phyloP scores from a whole-genome alignment of 2,113 vertebrate genomes.

The Caranx ignobilis region DNA sequence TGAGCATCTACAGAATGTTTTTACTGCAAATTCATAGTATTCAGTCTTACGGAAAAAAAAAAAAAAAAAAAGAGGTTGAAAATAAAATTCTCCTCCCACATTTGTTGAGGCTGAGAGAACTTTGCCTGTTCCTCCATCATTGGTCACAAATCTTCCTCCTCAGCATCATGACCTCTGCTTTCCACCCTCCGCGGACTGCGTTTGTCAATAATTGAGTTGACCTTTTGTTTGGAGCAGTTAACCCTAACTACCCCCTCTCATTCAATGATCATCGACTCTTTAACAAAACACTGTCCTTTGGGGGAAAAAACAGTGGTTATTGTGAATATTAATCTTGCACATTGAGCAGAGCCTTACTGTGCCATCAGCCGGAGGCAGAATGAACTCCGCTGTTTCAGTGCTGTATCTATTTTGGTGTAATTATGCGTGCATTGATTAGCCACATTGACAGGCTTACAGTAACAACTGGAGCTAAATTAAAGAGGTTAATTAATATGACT shows the following conservation, averaged over 20 bases:
- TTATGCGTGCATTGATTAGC: conserved; percentile 60
- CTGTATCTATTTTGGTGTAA: conserved; percentile 25
- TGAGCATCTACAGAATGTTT: no score
- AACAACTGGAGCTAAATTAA: conserved; percentile 57
- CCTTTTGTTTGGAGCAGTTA: conserved; percentile 69
- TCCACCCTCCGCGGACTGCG: conserved; percentile 5
- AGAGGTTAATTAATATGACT: conserved; percentile 70
- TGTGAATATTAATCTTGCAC: conserved; percentile 54
- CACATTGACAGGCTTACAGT: conserved; percentile 54
- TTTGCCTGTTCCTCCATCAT: no score
- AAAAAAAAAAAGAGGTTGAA: no score
- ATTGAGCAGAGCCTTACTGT: background rate
- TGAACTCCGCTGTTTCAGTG: background rate
- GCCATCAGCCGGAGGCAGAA: conserved; percentile 3
- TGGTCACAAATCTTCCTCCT: conserved; percentile 35
- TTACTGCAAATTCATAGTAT: no score
- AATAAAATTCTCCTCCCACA: no score
- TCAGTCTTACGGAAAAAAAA: no score
- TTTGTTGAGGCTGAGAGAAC: no score
- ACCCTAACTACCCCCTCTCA: conserved; percentile 52
- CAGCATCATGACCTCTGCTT: conserved; percentile 27
- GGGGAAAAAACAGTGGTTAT: background rate
- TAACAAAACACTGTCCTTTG: conserved; percentile 35
- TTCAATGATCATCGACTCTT: conserved; percentile 55
- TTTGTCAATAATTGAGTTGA: conserved; percentile 66